These are phyloP conservation scores for Plotosus lineatus DNA, from an alignment of 2,113 vertebrate genomes.

Conservation along the genomic window DNA sequence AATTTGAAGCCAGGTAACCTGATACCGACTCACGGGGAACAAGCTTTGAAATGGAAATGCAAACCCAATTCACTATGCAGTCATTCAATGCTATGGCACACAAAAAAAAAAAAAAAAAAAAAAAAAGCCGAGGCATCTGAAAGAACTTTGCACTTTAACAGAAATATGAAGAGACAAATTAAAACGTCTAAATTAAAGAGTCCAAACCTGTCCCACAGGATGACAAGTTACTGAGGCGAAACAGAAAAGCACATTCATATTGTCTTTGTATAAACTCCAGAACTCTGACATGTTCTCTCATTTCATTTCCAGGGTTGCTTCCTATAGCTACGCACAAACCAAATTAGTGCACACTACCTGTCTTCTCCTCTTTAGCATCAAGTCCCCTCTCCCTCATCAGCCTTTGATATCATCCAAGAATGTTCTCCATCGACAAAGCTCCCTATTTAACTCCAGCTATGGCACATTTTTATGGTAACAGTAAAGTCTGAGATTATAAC, in stretches of 20 bases:
- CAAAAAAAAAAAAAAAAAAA: constrained; percentile 25
- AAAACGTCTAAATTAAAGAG: constrained; percentile 31
- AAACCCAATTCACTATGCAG: constrained; percentile 48
- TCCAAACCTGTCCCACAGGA: constrained; percentile 40
- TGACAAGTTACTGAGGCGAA: constrained; percentile 22
- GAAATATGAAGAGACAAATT: neutral
- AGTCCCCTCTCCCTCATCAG: constrained; percentile 55
- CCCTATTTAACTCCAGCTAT: constrained; percentile 61
- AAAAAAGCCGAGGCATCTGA: constrained; percentile 59
- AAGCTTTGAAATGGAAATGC: constrained; percentile 51
- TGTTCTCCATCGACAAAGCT: constrained; percentile 60
- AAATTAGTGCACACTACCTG: constrained; percentile 13
- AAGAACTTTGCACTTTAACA: constrained; percentile 28
- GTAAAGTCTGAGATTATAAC: constrained; percentile 58
- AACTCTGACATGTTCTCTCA: neutral
- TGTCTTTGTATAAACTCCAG: constrained; percentile 15
- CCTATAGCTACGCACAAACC: neutral
- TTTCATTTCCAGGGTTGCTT: neutral
- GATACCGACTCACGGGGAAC: constrained; percentile 51
- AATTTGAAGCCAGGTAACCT: constrained; percentile 58
- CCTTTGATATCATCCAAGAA: constrained; percentile 63
- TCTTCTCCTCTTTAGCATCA: constrained; percentile 3
- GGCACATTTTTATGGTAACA: constrained; percentile 55
- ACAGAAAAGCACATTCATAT: constrained; percentile 22
- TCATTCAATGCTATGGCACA: constrained; percentile 30